Conservation (phyloP, 2,888 invertebrate species). For the Pollenia angustigena region DNA sequence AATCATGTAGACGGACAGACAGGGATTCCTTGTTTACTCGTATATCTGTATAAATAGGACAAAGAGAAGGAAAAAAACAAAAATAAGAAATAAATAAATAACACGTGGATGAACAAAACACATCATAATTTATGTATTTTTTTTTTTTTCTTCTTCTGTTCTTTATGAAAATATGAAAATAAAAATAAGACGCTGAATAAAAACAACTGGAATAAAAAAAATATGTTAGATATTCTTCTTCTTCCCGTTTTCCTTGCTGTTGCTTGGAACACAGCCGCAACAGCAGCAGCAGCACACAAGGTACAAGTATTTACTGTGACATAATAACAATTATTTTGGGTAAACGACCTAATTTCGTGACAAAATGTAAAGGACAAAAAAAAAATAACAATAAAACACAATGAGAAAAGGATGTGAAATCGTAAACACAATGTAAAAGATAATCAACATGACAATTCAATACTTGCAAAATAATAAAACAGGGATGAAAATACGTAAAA, state of each 20-base stretch:
- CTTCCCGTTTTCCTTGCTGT: slow-evolving; percentile 25
- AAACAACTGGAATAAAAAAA: slow-evolving; percentile 36
- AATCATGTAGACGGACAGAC: slow-evolving; percentile 14
- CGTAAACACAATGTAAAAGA: neutral
- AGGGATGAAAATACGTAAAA: slow-evolving; percentile 6
- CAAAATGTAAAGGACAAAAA: slow-evolving; percentile 20
- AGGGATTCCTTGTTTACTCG: slow-evolving; percentile 13
- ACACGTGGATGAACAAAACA: slow-evolving; percentile 69
- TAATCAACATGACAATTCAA: neutral
- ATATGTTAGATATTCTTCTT: slow-evolving; percentile 29
- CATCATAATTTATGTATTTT: slow-evolving; percentile 41
- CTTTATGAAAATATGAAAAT: slow-evolving; percentile 30
- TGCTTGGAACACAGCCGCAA: neutral
- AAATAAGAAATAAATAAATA: slow-evolving; percentile 31
- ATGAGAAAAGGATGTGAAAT: slow-evolving; percentile 11
- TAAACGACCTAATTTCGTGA: slow-evolving; percentile 72
- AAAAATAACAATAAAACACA: neutral
- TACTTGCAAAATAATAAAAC: neutral
- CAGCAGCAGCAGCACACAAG: slow-evolving; percentile 14
- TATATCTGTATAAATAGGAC: neutral
- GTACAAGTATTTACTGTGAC: slow-evolving; percentile 58
- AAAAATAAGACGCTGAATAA: slow-evolving; percentile 19
- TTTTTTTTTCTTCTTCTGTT: slow-evolving; percentile 19
- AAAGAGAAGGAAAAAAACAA: neutral
- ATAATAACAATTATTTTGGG: slow-evolving; percentile 70